phyloP scores from a whole-genome alignment of 2,797 vertebrate species.

The Cuculus canorus region DNA sequence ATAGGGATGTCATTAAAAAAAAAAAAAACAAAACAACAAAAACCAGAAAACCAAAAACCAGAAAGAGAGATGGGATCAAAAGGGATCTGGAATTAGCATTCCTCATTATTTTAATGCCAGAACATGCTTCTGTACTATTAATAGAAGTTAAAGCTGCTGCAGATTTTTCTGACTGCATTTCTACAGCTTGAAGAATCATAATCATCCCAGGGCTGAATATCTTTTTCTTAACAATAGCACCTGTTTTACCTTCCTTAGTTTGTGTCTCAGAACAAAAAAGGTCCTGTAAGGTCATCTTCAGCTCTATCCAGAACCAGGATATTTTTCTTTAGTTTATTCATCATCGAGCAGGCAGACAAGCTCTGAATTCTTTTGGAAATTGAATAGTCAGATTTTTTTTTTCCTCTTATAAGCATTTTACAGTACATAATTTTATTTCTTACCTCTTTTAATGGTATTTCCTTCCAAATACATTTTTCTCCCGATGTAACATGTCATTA shows the following conservation, averaged over 20 bases:
- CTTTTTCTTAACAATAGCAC: constrained; percentile 54
- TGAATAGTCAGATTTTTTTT: not conserved
- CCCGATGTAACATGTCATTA: constrained; percentile 68
- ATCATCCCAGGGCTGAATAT: constrained; percentile 17
- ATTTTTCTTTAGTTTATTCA: constrained; percentile 45
- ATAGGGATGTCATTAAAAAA: not conserved
- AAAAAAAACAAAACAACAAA: not conserved
- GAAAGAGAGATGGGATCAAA: constrained; percentile 1
- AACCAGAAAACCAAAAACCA: not conserved
- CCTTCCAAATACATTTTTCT: constrained; percentile 65
- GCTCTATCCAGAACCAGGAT: constrained; percentile 19
- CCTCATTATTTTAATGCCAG: constrained; percentile 61
- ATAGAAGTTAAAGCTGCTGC: constrained; percentile 35
- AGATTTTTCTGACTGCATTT: constrained; percentile 38
- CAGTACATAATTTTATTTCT: constrained; percentile 22
- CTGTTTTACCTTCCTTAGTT: constrained; percentile 64
- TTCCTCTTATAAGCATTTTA: constrained; percentile 10
- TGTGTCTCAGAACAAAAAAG: constrained; percentile 53
- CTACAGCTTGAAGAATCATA: constrained; percentile 38
- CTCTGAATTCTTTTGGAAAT: constrained; percentile 37
- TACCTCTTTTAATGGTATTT: constrained; percentile 68
- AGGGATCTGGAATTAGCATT: constrained; percentile 26
- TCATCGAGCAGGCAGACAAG: not conserved
- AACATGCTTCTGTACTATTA: constrained; percentile 42
- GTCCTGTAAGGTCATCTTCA: constrained; percentile 58